These are phyloP conservation scores for Stenolophus ochropezus DNA, from an alignment of 2,888 invertebrate species.

Conservation along the genomic window DNA sequence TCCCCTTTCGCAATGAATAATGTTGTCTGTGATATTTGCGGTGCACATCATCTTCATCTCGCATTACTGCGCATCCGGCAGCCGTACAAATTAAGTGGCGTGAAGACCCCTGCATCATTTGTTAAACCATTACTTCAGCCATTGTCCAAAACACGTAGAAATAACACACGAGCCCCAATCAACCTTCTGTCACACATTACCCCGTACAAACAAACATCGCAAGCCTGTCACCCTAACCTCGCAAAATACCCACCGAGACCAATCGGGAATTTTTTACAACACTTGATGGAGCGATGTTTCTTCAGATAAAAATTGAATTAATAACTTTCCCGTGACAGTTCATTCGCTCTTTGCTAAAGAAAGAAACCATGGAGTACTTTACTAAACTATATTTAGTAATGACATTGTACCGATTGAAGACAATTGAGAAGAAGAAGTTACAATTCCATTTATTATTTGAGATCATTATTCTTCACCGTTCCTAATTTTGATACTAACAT, in stretches of 20 bases:
- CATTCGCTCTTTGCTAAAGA: too few relatives aligned
- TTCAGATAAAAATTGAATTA: not conserved
- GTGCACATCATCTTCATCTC: not conserved
- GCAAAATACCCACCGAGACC: constrained; percentile 4
- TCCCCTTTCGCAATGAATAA: too few relatives aligned
- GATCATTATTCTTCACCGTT: too few relatives aligned
- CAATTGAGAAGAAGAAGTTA: too few relatives aligned
- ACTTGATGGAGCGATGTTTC: not conserved
- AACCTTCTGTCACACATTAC: constrained; percentile 29
- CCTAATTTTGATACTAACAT: too few relatives aligned
- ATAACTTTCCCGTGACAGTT: too few relatives aligned
- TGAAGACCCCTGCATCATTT: constrained; percentile 20
- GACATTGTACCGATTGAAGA: too few relatives aligned
- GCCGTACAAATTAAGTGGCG: not conserved
- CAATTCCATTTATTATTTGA: too few relatives aligned
- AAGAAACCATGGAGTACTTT: too few relatives aligned
- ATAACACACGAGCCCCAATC: constrained; percentile 16
- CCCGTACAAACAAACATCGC: constrained; percentile 23
- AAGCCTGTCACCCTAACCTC: not conserved
- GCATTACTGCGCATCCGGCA: not conserved
- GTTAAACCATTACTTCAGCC: constrained; percentile 34
- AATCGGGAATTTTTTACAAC: not conserved
- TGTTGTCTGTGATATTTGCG: not conserved
- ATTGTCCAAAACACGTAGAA: constrained; percentile 30
- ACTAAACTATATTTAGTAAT: too few relatives aligned